A percentile compares a stretch with the other conserved stretches of the same genome.
Conservation (phyloP, 2,113 vertebrate genomes). For the Channa argus region DNA sequence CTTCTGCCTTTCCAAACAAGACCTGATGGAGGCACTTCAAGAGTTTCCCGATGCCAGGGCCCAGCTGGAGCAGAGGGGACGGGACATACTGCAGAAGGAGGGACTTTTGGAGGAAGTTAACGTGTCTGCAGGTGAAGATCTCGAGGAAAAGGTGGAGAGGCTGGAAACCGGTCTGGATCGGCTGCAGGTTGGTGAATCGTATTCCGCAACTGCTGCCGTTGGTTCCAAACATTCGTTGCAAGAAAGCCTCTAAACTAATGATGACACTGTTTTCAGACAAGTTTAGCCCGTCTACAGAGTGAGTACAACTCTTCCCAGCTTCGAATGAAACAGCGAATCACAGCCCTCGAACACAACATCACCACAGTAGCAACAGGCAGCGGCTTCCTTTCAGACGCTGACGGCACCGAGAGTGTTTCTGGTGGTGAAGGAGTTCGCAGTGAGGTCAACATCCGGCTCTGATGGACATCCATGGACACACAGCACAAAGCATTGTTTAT, state of each 20-base stretch:
- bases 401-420: constrained; percentile 80
- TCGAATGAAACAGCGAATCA: constrained; percentile 90
- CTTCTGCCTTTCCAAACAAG: constrained; percentile 96
- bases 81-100: constrained; percentile 94
- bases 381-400: constrained; percentile 86
- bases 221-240: no score
- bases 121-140: constrained; percentile 78
- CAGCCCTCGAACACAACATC: constrained; percentile 83
- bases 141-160: constrained; percentile 90
- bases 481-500: background rate
- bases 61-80: constrained; percentile 92
- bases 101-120: constrained; percentile 92
- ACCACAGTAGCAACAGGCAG: constrained; percentile 80
- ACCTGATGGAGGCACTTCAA: constrained; percentile 94
- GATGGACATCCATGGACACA: constrained; percentile 25
- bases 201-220: background rate
- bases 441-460: constrained; percentile 80
- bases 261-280: constrained; percentile 58
- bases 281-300: constrained; percentile 87
- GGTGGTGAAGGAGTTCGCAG: constrained; percentile 74
- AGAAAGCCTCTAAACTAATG: background rate
- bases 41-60: constrained; percentile 96
- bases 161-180: constrained; percentile 88
- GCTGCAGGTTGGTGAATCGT: constrained; percentile 75
- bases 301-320: constrained; percentile 90